phyloP scores from a whole-genome alignment of 35 echinoderm and acorn worm genomes.

The Anneissia japonica region DNA sequence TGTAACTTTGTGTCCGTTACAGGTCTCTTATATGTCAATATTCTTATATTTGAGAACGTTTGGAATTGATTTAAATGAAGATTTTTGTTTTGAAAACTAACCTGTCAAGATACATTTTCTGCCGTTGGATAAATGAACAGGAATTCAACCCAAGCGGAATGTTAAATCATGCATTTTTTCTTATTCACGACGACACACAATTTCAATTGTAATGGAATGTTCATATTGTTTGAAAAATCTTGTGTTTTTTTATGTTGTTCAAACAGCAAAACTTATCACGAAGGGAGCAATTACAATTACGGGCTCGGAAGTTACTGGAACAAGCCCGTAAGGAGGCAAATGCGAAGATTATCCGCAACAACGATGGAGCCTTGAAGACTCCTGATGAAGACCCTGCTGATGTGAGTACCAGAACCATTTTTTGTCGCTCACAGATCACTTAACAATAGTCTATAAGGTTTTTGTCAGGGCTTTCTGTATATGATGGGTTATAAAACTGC shows the following conservation, averaged over 20 bases:
- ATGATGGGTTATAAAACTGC: too few relatives aligned
- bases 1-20: too few relatives aligned
- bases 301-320: constrained; percentile 78
- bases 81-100: too few relatives aligned
- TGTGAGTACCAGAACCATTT: background rate
- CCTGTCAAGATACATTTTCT: too few relatives aligned
- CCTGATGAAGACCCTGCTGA: background rate
- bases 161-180: background rate
- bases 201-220: background rate
- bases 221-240: background rate
- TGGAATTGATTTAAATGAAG: too few relatives aligned
- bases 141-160: too few relatives aligned
- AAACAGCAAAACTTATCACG: constrained; percentile 46
- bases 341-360: constrained; percentile 34
- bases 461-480: too few relatives aligned
- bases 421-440: too few relatives aligned
- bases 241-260: constrained; percentile 15
- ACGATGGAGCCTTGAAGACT: background rate
- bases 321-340: constrained; percentile 73
- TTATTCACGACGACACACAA: background rate
- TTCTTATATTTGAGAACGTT: too few relatives aligned
- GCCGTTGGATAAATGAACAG: too few relatives aligned
- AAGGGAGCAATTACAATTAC: constrained; percentile 61
- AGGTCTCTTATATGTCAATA: too few relatives aligned
- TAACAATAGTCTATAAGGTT: too few relatives aligned